phyloP scores from a whole-genome alignment of 1,140 invertebrate genomes.

The Cyclargus thomasi region DNA sequence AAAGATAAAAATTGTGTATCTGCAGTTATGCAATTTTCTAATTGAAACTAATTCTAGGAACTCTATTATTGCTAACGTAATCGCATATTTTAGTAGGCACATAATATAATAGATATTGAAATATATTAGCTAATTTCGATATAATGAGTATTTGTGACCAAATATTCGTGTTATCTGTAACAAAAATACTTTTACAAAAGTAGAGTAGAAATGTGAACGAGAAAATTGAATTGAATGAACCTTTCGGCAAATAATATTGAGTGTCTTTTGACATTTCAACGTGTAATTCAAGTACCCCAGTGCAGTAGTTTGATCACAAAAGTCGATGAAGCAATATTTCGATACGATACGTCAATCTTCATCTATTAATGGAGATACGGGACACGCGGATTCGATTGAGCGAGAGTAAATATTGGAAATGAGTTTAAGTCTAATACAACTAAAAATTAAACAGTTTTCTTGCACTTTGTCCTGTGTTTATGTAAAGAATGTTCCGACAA shows the following conservation, averaged over 20 bases:
- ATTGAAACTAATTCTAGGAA: slow-evolving; percentile 1
- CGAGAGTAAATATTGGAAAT: slow-evolving; percentile 6
- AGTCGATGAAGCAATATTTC: slow-evolving; percentile 1
- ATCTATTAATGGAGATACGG: slow-evolving; percentile 54
- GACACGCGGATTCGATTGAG: slow-evolving; percentile 37
- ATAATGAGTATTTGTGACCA: background rate
- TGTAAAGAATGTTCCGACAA: no score
- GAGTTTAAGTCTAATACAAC: background rate
- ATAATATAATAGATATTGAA: background rate
- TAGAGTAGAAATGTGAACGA: background rate
- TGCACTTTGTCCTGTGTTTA: no score
- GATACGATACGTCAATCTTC: slow-evolving; percentile 48
- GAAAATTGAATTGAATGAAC: background rate
- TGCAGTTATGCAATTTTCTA: slow-evolving; percentile 5
- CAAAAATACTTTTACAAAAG: no score
- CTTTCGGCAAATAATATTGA: no score
- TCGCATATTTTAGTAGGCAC: background rate
- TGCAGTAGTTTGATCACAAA: slow-evolving; percentile 24
- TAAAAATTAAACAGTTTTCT: no score
- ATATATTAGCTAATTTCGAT: background rate
- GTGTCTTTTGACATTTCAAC: no score
- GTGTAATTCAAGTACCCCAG: no score
- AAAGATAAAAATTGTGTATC: background rate
- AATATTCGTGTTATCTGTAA: background rate
- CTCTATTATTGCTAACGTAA: slow-evolving; percentile 1